phyloP scores from a whole-genome alignment of 1,140 invertebrate species.

The Drosophila gunungcola region DNA sequence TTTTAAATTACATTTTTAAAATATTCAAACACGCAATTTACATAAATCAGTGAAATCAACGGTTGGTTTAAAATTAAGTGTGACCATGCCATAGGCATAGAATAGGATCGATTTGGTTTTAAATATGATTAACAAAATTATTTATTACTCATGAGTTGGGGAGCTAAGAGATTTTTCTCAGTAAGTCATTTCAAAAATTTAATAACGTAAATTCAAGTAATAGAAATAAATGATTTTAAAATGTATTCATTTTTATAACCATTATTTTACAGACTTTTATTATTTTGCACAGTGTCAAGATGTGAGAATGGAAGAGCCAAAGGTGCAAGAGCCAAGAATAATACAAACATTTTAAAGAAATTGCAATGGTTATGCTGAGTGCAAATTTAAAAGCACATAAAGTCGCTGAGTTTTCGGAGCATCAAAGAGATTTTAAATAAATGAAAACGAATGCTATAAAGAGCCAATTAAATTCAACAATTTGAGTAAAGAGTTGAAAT shows the following conservation, averaged over 20 bases:
- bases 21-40: no score
- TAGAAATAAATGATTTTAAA: no score
- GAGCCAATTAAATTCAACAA: no score
- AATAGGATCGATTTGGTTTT: no score
- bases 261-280: not conserved
- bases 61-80: not conserved
- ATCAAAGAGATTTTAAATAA: not conserved
- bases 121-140: no score
- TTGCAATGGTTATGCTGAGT: not conserved
- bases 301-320: not conserved
- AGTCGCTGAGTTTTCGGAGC: not conserved
- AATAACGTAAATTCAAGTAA: no score
- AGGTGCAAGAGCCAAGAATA: constrained; percentile 6
- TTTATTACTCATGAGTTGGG: no score
- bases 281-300: not conserved
- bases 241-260: not conserved
- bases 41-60: no score
- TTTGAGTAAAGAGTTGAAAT: no score
- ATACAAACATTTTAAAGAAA: constrained; percentile 4
- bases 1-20: not conserved
- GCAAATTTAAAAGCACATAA: not conserved
- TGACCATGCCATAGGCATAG: not conserved
- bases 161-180: no score
- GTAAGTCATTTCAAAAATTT: no score
- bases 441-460: not conserved